A percentile compares a stretch with the other conserved stretches of the same genome.
These are phyloP conservation scores for Pluvialis apricaria DNA, from an alignment of 2,113 vertebrate species.

Conservation along the genomic window DNA sequence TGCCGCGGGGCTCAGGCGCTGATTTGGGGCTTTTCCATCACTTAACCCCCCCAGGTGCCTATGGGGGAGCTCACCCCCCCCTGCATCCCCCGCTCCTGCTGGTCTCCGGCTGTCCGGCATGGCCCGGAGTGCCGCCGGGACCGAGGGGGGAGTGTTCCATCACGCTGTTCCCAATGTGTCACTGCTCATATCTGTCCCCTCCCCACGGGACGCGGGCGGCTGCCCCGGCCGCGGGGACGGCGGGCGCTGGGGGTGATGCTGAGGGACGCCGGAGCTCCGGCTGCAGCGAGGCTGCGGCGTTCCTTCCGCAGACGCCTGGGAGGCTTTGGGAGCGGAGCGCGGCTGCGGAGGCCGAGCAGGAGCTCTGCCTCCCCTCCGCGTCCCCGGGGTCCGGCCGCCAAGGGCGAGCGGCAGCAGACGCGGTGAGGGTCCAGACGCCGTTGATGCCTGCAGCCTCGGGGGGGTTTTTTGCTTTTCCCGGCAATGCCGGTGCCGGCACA, in stretches of 20 bases:
- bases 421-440: not conserved
- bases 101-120: not conserved
- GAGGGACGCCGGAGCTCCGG: not conserved
- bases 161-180: not conserved
- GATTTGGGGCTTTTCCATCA: not conserved
- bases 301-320: not conserved
- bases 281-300: not conserved
- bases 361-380: not conserved
- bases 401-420: not conserved
- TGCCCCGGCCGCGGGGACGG: not conserved
- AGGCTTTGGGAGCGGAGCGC: not conserved
- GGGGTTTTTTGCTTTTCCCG: not conserved
- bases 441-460: rapidly evolving
- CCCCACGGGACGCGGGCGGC: not conserved
- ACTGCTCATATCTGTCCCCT: not conserved
- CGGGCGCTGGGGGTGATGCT: not conserved
- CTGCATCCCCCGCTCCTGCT: not conserved
- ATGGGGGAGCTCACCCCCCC: not conserved
- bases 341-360: not conserved
- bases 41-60: too few relatives aligned
- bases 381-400: not conserved
- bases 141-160: not conserved
- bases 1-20: rapidly evolving
- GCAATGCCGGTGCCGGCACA: not conserved
- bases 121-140: not conserved